These are phyloP conservation scores for Ibycter americanus DNA, from an alignment of 2,797 vertebrate genomes.

Conservation along the genomic window DNA sequence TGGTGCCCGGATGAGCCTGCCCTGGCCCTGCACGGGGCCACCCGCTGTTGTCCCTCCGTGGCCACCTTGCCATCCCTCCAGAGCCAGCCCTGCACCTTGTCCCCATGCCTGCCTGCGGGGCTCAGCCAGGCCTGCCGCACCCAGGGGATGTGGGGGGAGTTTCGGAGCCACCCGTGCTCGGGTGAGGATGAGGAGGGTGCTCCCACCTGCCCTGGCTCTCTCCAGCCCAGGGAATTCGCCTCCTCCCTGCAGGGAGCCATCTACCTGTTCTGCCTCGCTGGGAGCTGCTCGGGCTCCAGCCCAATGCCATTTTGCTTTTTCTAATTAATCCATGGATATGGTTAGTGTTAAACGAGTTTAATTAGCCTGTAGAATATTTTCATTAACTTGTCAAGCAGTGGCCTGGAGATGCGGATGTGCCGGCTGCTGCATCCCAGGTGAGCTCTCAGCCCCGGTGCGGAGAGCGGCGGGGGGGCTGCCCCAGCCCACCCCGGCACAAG, in stretches of 20 bases:
- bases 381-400: fast-evolving
- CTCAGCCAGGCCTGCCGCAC: neutral
- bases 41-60: fast-evolving
- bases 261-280: fast-evolving
- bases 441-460: fast-evolving
- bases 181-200: neutral
- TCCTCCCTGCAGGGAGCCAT: fast-evolving
- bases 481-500: neutral
- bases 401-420: neutral
- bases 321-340: neutral
- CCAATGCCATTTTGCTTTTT: fast-evolving
- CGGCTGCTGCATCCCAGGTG: fast-evolving
- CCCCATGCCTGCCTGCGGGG: neutral
- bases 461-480: neutral
- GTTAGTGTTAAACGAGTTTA: fast-evolving
- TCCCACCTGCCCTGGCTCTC: neutral
- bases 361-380: neutral
- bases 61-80: neutral
- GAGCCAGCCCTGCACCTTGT: neutral
- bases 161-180: fast-evolving
- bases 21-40: neutral
- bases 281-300: neutral
- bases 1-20: neutral
- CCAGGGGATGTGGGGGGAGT: neutral
- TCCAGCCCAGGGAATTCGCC: neutral